Percentiles rank a stretch among this genome's conserved stretches.
Conservation (phyloP, 1,140 invertebrate genomes). For the Tetragnatha versicolor region DNA sequence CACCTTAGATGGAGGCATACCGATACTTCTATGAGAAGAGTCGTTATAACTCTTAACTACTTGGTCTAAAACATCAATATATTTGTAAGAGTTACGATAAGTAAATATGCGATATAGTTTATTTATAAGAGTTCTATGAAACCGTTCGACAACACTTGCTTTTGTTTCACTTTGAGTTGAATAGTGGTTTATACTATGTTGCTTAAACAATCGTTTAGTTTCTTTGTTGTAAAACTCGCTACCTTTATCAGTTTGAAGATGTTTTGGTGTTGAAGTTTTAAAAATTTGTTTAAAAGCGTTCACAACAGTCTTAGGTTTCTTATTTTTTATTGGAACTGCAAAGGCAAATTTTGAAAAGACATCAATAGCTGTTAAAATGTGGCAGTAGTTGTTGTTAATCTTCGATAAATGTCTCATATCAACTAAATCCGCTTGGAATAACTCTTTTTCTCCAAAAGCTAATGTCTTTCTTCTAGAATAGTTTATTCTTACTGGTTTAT, state of each 20-base stretch:
- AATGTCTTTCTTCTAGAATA: conserved; percentile 39
- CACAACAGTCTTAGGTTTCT: conserved; percentile 52
- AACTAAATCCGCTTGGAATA: conserved; percentile 58
- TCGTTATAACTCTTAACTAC: conserved; percentile 58
- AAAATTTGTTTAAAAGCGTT: conserved; percentile 56
- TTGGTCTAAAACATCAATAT: conserved; percentile 60
- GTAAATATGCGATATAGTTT: conserved; percentile 65
- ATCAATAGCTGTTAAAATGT: conserved; percentile 58
- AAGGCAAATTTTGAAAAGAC: conserved; percentile 57
- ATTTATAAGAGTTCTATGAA: conserved; percentile 66
- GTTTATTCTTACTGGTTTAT: no score
- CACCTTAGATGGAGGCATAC: conserved; percentile 62
- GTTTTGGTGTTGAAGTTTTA: background rate
- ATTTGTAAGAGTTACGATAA: conserved; percentile 63
- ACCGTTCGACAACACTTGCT: conserved; percentile 66
- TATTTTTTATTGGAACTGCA: conserved; percentile 56
- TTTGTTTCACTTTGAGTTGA: conserved; percentile 62
- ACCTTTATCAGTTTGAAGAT: conserved; percentile 52
- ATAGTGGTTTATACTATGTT: conserved; percentile 64
- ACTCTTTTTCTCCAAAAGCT: conserved; percentile 55
- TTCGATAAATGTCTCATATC: conserved; percentile 51
- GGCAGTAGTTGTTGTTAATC: conserved; percentile 56
- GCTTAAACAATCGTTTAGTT: conserved; percentile 60
- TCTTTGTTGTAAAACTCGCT: conserved; percentile 48
- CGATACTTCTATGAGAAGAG: conserved; percentile 64